Conservation (phyloP, 2,113 vertebrate genomes). For the Neogale vison region DNA sequence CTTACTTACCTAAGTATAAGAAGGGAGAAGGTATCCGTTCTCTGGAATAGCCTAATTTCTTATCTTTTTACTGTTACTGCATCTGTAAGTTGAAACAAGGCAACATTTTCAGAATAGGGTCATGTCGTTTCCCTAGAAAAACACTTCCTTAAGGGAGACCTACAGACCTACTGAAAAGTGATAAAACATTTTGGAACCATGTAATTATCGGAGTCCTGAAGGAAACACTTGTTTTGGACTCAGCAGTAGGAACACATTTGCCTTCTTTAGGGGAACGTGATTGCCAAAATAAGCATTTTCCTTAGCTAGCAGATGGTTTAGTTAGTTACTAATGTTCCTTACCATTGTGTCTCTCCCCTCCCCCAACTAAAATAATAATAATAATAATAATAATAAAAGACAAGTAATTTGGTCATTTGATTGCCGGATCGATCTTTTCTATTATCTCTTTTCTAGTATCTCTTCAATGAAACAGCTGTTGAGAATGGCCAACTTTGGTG, state of each 20-base stretch:
- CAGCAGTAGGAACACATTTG: neutral
- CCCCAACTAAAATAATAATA: neutral
- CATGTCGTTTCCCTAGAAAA: neutral
- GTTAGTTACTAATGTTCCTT: slow-evolving; percentile 16
- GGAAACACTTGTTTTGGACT: slow-evolving; percentile 40
- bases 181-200: neutral
- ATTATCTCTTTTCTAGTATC: neutral
- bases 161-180: slow-evolving; percentile 9
- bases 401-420: neutral
- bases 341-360: neutral
- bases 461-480: neutral
- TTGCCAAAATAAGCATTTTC: slow-evolving; percentile 50
- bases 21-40: neutral
- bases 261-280: slow-evolving; percentile 4
- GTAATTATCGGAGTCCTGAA: slow-evolving; percentile 17
- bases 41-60: neutral
- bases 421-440: neutral
- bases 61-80: neutral
- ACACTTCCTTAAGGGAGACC: neutral
- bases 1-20: no score
- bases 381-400: neutral
- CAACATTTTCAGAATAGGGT: neutral
- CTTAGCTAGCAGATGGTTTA: neutral
- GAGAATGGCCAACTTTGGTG: neutral
- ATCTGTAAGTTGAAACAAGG: neutral